Evolutionary conservation across 2,113 vertebrate species (phyloP), one percentile per base, ranked within the genome.

Genomic region (Chaetodon trifascialis): DNA sequence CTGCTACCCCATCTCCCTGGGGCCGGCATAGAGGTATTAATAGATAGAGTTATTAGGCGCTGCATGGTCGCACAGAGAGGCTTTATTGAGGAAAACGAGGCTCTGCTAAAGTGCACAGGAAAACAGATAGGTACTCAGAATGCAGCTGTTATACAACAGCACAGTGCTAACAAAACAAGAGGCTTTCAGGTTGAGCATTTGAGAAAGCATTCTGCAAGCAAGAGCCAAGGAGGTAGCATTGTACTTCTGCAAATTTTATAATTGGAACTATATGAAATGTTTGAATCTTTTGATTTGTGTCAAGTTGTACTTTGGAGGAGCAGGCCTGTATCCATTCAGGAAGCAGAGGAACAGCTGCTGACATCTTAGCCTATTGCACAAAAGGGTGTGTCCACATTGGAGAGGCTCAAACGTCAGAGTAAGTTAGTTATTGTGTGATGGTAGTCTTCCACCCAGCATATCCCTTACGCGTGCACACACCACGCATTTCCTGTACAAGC

Each of bases 1-100:
- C 96, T 84, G 87, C 94, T 94, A 92, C 93, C 62, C 83, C 90
- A 86, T 94, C 94, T 96, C 94, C 95, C 88, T 11, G 11, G 86
- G 87, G 88, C 76, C 47, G 89, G 79, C 84, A 77, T 44, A 73
- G 79, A 83, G 86, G 81, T 95, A 95, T 95, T 94, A 94, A 94
- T 95, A 95, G 92, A 90, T 36, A 65, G 83, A 87, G 68, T 91
- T 93, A 92, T 94, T 93, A 92, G 80, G 81, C 36, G 59, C 88
- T 80, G 85, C 79, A 82, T 90, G 91, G 84, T 89, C 72, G 83
- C 82, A 91, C 90, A 80, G 49, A 46, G 74, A 86, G 81, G 78
- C 74, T 89, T 87, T 65, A 62, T 76, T 82, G 76, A 81, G 79
- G 75, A 44, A 34, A 59, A 59, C 38, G 49, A 59, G 77, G 34